These are phyloP conservation scores for Centropristis striata DNA, from an alignment of 2,113 vertebrate genomes.

Conservation along the genomic window DNA sequence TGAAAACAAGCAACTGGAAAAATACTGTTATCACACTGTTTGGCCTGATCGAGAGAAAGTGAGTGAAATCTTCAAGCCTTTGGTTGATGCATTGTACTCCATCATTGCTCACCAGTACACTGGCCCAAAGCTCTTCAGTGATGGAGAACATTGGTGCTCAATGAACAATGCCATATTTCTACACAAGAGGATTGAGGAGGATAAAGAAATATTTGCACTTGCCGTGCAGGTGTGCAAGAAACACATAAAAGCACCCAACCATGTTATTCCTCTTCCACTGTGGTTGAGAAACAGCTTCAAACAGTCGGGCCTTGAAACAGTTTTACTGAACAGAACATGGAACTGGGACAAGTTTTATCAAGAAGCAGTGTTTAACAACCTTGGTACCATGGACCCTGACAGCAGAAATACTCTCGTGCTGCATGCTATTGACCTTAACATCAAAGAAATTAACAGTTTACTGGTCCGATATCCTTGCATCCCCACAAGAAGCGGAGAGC, in stretches of 20 bases:
- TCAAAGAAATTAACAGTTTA: constrained; percentile 75
- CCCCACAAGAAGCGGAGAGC: constrained; percentile 76
- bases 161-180: constrained; percentile 83
- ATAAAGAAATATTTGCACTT: constrained; percentile 70
- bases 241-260: constrained; percentile 62
- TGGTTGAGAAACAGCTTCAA: constrained; percentile 82
- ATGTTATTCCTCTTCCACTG: constrained; percentile 83
- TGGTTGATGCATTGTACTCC: constrained; percentile 86
- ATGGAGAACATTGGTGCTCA: constrained; percentile 86
- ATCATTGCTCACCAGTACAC: constrained; percentile 65
- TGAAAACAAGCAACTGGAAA: constrained; percentile 78
- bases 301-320: constrained; percentile 63
- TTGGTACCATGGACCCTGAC: constrained; percentile 73
- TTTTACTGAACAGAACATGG: constrained; percentile 79
- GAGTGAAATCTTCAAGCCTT: constrained; percentile 82
- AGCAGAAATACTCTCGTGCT: constrained; percentile 84
- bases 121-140: constrained; percentile 83
- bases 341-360: constrained; percentile 85
- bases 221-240: constrained; percentile 79
- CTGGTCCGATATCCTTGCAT: constrained; percentile 84
- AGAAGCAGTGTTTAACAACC: constrained; percentile 85
- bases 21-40: constrained; percentile 86
- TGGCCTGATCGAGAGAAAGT: constrained; percentile 86
- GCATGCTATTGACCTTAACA: constrained; percentile 85
- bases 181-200: constrained; percentile 75